Evolutionary conservation across 2,888 invertebrate genomes (phyloP).

Genomic region (Pollenia griseotomentosa): DNA sequence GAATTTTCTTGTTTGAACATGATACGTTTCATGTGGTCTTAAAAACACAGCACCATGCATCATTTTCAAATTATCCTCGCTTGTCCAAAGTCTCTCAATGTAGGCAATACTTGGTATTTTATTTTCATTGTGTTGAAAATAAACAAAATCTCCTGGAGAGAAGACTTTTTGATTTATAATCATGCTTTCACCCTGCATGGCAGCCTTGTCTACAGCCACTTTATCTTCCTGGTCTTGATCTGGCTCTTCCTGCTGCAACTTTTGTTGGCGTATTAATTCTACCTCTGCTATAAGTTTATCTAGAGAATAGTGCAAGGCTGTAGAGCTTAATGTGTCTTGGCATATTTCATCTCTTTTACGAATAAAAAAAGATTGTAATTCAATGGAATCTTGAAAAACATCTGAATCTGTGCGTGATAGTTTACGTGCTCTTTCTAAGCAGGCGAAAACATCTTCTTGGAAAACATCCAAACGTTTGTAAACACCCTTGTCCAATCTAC

Average conservation of each 20-base stretch:
- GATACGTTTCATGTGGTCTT: constrained; percentile 97
- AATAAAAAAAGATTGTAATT: constrained; percentile 96
- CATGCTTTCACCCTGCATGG: constrained; percentile 86
- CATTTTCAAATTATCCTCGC: constrained; percentile 92
- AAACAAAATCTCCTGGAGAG: constrained; percentile 95
- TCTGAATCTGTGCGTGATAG: constrained; percentile 96
- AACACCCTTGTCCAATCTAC: constrained; percentile 94
- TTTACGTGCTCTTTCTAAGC: constrained; percentile 94
- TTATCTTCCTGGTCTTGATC: constrained; percentile 89
- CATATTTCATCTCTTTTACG: constrained; percentile 90
- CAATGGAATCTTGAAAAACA: constrained; percentile 97
- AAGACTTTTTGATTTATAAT: constrained; percentile 91
- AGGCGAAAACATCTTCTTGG: constrained; percentile 98
- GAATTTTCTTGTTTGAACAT: constrained; percentile 97
- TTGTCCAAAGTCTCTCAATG: constrained; percentile 95
- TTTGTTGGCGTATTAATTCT: constrained; percentile 90
- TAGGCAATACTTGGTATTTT: constrained; percentile 91
- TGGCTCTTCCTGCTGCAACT: constrained; percentile 90
- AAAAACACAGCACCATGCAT: constrained; percentile 96
- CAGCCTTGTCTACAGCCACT: constrained; percentile 82
- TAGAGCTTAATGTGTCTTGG: constrained; percentile 91
- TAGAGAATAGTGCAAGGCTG: constrained; percentile 92
- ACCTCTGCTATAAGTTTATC: constrained; percentile 90
- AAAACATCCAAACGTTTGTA: constrained; percentile 97
- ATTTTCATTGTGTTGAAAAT: constrained; percentile 88